phyloP scores from a whole-genome alignment of 2,797 vertebrate species.

The Eutrigla gurnardus region DNA sequence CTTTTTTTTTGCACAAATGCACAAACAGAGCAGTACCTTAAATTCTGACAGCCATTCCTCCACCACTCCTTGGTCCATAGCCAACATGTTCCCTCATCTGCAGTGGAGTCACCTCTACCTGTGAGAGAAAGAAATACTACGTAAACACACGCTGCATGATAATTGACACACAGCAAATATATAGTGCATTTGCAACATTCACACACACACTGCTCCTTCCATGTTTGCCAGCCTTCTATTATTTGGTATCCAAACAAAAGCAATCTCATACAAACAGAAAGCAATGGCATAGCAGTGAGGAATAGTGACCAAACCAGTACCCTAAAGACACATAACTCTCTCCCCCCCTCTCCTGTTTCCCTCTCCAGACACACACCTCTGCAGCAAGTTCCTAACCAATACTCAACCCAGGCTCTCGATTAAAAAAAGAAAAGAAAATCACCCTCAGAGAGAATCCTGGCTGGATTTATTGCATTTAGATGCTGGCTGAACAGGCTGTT shows the following conservation, averaged over 20 bases:
- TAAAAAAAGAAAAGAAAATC: constrained; percentile 31
- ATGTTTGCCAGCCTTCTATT: constrained; percentile 13
- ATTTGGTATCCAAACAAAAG: constrained; percentile 30
- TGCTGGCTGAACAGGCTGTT: constrained; percentile 24
- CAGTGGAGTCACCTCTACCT: constrained; percentile 85
- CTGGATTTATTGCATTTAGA: constrained; percentile 32
- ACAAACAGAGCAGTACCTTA: constrained; percentile 86
- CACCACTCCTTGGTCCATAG: constrained; percentile 95
- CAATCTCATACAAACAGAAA: constrained; percentile 32
- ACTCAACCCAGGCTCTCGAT: constrained; percentile 44
- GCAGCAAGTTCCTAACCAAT: constrained; percentile 42
- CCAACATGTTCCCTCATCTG: constrained; percentile 97
- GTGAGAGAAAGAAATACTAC: constrained; percentile 35
- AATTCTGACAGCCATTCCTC: constrained; percentile 99
- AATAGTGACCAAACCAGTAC: constrained; percentile 33
- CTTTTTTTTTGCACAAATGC: not conserved
- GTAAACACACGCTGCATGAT: not conserved
- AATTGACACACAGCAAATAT: constrained; percentile 28
- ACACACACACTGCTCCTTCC: not conserved
- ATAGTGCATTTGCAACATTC: not conserved
- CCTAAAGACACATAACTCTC: constrained; percentile 31
- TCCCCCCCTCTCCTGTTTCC: constrained; percentile 18
- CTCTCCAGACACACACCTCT: constrained; percentile 53
- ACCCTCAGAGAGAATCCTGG: constrained; percentile 60
- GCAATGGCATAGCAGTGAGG: constrained; percentile 14